Base-by-base conservation (phyloP, 2,113 vertebrate genomes). In the Oreochromis niloticus region DNA sequence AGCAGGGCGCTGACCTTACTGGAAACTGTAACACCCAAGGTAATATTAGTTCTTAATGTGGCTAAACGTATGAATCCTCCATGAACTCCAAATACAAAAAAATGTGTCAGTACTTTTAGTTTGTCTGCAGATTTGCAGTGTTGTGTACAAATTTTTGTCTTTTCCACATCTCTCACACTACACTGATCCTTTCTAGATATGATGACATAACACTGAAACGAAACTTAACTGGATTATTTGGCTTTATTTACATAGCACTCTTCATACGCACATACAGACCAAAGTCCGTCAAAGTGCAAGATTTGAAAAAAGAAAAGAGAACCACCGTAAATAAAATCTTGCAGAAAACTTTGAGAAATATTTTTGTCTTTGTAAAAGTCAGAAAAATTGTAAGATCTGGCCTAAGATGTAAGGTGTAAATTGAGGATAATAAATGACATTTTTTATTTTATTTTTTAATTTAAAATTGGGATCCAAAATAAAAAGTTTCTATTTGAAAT, bases 1-100 rank as follows among this genome's bases (percentile, higher is more conserved):
- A 94, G 95, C 4, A 91, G 94, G 2, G 89, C 98, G 11, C 93
- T 98, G 16, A 78, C 54, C 3, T 55, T 97, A 4, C 9, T 98
- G 32, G 94, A 94, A 54, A 87, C 88, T 3, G 84, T 50, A 13
- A 87, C 95, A 3, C 68, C 94, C 9, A 92, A 96, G 97, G 98
- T 98, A 95, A 79, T 11, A 3, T 3, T 4, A 2, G 13, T 55
- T 16, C 17, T 11, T 19, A 68, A 7, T 55, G 6, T 9, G 24
- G 27, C 39, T 19, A 39, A 50, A 24, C 63, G 11, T 34, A 32
- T 52, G 27, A 50, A 32, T 32, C 24, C 16, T 17, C 6, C 11
- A 19, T 50, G 6, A 46, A 73, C 13, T 24, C 41, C 22, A 73
- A 46, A 6, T 19, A 34, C 27, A 52, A n/a, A 78, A 78, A 32